Percentiles rank a stretch among this genome's conserved stretches.
phyloP scores from a whole-genome alignment of 1,140 invertebrate genomes.

The Plectrocnemia conspersa region DNA sequence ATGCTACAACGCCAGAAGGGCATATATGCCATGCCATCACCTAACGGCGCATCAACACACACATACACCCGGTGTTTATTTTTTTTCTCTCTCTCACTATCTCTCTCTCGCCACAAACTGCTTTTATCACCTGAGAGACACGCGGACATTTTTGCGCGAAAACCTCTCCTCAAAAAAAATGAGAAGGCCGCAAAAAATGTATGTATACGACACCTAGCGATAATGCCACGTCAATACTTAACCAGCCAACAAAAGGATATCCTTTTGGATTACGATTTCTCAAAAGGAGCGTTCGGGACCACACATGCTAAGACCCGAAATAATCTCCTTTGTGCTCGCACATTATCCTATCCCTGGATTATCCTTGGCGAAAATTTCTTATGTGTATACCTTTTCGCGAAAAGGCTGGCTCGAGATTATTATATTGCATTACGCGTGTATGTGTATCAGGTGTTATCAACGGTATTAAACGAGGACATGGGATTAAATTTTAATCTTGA shows the following conservation, averaged over 20 bases:
- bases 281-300: constrained; percentile 5
- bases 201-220: constrained; percentile 8
- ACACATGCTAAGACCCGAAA: constrained; percentile 18
- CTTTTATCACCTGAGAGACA: constrained; percentile 21
- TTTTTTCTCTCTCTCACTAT: neutral
- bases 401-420: no score
- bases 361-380: constrained; percentile 1
- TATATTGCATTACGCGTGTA: no score
- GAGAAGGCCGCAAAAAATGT: neutral
- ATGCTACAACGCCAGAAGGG: constrained; percentile 23
- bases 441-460: no score
- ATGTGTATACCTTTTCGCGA: no score
- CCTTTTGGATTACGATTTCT: constrained; percentile 4
- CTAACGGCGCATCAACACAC: constrained; percentile 10
- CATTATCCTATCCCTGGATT: constrained; percentile 14
- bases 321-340: constrained; percentile 16
- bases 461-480: no score
- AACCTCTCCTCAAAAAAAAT: neutral
- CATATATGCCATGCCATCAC: constrained; percentile 25
- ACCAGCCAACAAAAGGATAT: constrained; percentile 12
- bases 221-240: constrained; percentile 11
- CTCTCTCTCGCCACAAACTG: constrained; percentile 2
- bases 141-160: neutral
- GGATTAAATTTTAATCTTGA: no score
- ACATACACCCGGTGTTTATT: neutral